Evolutionary conservation across 1,140 invertebrate genomes (phyloP), one percentile per base, ranked within the genome.

Genomic region (Solenopsis invicta): DNA sequence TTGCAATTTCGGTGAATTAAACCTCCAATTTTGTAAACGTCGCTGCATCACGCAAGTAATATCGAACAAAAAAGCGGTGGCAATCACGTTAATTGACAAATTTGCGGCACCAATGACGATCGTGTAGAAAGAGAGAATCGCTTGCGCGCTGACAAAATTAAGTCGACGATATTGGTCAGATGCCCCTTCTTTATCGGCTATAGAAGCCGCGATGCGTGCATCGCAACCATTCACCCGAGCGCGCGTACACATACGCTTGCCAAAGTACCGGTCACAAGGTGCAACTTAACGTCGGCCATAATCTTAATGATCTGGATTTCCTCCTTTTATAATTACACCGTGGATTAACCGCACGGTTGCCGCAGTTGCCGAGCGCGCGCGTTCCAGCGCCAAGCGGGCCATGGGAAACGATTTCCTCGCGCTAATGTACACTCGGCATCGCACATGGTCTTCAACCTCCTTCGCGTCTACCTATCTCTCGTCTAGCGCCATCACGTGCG

Each of bases 221-320:
- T 56, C 48, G 52, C 4, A 18, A 62, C 34, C 62, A 45, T 71
- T 62, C 54, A 54, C 54, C 21, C 2, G 16, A 24, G 24, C 37
- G 45, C 76, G 16, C 45, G 18, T 34, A 56, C 50, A 52, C 29
- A 24, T 37, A 41, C 29, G 13, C 29, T 59, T 56, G 66, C 50
- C 78, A 56, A 72, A 72, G 78, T 59, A 45, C 29, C 48, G 64
- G 72, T 69, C 72, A 37, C 61, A 87, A 64, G 66, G 85, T 62
- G 85, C 87, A 69, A 61, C 74, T 87, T 75, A 69, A 87, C 86
- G 59, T 80, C 74, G 75, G 72, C 76, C 76, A 45, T 66, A 87
- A 88, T 87, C 78, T 85, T 64, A 64, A 89, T 80, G 81, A 78
- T 90, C 89, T 90, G 87, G 59, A 91, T 90, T 88, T 90, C 87